phyloP scores from a whole-genome alignment of 2,113 vertebrate genomes.

The Epinephelus lanceolatus region DNA sequence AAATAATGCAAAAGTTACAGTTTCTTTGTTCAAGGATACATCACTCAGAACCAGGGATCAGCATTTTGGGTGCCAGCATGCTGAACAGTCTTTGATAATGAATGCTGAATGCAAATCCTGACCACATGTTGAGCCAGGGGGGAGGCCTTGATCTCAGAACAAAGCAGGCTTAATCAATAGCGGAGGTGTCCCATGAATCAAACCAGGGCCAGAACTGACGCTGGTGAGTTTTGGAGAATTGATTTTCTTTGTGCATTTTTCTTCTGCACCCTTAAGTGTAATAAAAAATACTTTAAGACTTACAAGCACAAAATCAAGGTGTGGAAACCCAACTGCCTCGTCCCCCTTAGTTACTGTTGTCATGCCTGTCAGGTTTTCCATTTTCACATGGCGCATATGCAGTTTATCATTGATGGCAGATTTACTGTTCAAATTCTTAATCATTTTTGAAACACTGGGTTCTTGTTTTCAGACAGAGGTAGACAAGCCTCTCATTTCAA shows the following conservation, averaged over 20 bases:
- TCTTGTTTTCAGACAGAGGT: background rate
- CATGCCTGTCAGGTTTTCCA: background rate
- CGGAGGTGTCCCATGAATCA: constrained; percentile 50
- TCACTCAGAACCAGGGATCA: constrained; percentile 68
- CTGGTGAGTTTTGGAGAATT: constrained; percentile 32
- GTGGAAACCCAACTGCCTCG: background rate
- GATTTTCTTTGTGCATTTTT: constrained; percentile 38
- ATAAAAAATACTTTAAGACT: constrained; percentile 11
- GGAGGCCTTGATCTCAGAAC: constrained; percentile 68
- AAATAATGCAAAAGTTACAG: constrained; percentile 71
- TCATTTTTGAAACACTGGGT: background rate
- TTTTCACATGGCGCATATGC: background rate
- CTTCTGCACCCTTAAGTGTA: background rate
- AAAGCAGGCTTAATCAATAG: constrained; percentile 59
- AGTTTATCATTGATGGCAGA: background rate
- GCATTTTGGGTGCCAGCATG: constrained; percentile 70
- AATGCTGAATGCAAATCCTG: constrained; percentile 65
- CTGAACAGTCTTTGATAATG: constrained; percentile 65
- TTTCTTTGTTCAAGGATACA: constrained; percentile 65
- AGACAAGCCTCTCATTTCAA: background rate
- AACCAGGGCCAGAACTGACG: constrained; percentile 4
- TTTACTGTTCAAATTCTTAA: no score
- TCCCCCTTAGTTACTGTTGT: background rate
- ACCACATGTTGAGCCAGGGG: constrained; percentile 57
- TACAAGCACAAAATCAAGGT: constrained; percentile 13